These are phyloP conservation scores for Strigamia transsilvanica DNA, from an alignment of 2,888 invertebrate species.

Conservation along the genomic window DNA sequence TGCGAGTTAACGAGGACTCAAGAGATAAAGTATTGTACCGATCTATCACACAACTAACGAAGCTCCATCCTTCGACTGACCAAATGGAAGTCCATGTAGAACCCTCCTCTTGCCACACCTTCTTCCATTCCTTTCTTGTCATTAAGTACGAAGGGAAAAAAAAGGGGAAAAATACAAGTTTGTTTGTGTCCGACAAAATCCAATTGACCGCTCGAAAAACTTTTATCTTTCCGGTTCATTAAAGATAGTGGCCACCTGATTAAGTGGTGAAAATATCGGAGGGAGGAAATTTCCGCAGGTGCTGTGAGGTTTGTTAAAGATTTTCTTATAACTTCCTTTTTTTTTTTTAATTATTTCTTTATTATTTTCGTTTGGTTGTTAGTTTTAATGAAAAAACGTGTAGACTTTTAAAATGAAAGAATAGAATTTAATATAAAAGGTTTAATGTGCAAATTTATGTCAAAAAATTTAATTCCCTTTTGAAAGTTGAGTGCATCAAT, in stretches of 20 bases:
- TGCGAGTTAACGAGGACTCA: constrained; percentile 26
- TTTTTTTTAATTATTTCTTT: not conserved
- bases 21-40: constrained; percentile 22
- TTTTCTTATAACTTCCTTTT: not conserved
- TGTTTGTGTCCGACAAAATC: constrained; percentile 28
- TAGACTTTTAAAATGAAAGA: not conserved
- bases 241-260: constrained; percentile 28
- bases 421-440: not conserved
- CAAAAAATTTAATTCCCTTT: constrained; percentile 5
- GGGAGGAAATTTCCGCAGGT: not conserved
- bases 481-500: constrained; percentile 9
- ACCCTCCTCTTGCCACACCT: constrained; percentile 28
- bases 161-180: not conserved
- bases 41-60: constrained; percentile 38
- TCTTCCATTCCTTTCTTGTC: constrained; percentile 27
- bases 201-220: constrained; percentile 31
- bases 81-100: constrained; percentile 5
- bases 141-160: not conserved
- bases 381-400: not conserved
- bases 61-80: constrained; percentile 34
- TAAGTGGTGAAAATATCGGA: constrained; percentile 22
- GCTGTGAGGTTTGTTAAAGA: not conserved
- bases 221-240: constrained; percentile 35
- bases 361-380: not conserved
- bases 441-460: constrained; percentile 23